phyloP scores from a whole-genome alignment of 2,888 invertebrate genomes.

The Monopis laevigella region DNA sequence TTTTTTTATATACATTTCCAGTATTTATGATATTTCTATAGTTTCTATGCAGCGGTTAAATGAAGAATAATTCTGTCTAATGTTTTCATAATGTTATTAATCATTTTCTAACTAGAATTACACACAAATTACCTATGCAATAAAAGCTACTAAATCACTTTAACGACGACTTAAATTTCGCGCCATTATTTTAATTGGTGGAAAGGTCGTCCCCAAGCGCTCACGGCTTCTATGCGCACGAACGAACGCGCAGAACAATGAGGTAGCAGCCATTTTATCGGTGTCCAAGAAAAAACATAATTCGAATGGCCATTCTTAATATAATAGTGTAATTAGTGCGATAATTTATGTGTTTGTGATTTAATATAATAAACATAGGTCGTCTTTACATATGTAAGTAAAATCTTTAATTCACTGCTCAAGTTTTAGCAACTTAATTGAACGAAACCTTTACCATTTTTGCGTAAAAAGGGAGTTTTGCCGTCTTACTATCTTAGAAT shows the following conservation, averaged over 20 bases:
- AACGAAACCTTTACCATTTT: conserved; percentile 41
- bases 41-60: neutral
- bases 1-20: too few species aligned
- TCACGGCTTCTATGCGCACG: conserved; percentile 69
- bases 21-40: too few species aligned
- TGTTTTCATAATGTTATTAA: neutral
- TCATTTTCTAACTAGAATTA: neutral
- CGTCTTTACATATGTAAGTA: conserved; percentile 61
- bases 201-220: conserved; percentile 67
- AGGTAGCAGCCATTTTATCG: conserved; percentile 69
- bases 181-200: conserved; percentile 68
- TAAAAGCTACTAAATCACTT: conserved; percentile 1
- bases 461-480: conserved; percentile 32
- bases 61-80: neutral
- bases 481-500: conserved; percentile 27
- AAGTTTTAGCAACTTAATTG: conserved; percentile 16
- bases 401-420: conserved; percentile 49
- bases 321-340: conserved; percentile 67
- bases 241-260: conserved; percentile 69
- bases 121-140: neutral
- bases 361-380: conserved; percentile 54
- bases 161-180: conserved; percentile 55
- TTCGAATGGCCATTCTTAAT: conserved; percentile 68
- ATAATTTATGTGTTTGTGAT: conserved; percentile 65
- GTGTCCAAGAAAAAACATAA: conserved; percentile 67